These are phyloP conservation scores for Scalopus aquaticus DNA, from an alignment of 2,113 vertebrate species.

Conservation along the genomic window DNA sequence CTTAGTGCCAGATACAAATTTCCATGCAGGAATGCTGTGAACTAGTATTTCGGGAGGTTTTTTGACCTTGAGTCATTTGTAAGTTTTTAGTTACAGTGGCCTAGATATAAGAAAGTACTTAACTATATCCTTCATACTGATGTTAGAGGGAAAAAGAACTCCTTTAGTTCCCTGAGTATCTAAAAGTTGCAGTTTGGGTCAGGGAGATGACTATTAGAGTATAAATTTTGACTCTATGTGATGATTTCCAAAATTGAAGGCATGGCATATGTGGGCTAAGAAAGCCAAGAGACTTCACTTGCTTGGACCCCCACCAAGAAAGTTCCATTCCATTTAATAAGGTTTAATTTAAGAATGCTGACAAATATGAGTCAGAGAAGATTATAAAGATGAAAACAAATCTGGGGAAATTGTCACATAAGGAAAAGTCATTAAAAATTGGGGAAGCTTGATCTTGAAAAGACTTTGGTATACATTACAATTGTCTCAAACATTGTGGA, in stretches of 20 bases:
- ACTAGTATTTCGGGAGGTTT: not conserved
- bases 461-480: not conserved
- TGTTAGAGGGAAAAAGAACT: not conserved
- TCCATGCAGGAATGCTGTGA: not conserved
- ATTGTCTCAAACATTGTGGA: constrained; percentile 34
- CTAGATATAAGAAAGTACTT: not conserved
- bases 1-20: not conserved
- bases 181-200: not conserved
- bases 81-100: not conserved
- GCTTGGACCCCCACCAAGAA: not conserved
- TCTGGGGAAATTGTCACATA: not conserved
- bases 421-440: constrained; percentile 5
- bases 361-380: constrained; percentile 6
- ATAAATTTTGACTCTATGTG: not conserved
- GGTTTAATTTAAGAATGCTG: not conserved
- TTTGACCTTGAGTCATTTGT: not conserved
- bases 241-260: not conserved
- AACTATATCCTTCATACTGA: not conserved
- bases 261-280: not conserved
- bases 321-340: not conserved
- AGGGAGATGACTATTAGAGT: not conserved
- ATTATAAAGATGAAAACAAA: not conserved
- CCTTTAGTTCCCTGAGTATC: not conserved
- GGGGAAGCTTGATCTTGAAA: not conserved
- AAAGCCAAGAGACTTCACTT: not conserved